Conservation (phyloP, 2,113 vertebrate species). For the Pheucticus melanocephalus region DNA sequence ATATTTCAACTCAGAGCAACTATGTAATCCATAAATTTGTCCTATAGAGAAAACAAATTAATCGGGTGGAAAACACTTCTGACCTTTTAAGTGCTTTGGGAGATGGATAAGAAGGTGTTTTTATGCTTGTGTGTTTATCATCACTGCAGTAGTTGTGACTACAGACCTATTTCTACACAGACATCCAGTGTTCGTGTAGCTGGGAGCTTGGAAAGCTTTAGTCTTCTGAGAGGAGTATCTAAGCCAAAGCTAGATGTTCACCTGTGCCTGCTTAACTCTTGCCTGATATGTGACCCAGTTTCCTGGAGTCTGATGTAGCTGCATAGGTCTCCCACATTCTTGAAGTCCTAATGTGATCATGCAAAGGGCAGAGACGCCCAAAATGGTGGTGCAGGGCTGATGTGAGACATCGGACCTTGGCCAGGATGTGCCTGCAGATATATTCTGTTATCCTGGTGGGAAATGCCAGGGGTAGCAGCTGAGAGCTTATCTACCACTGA, state of each 20-base stretch:
- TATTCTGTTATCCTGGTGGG: not conserved
- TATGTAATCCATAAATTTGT: not conserved
- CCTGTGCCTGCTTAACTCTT: not conserved
- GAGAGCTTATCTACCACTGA: not conserved
- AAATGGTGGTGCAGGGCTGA: not conserved
- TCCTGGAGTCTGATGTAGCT: not conserved
- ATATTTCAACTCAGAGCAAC: not conserved
- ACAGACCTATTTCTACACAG: not conserved
- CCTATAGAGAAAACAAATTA: not conserved
- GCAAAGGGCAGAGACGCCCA: not conserved
- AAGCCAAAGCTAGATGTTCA: not conserved
- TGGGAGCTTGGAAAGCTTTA: not conserved
- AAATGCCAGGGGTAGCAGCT: not conserved
- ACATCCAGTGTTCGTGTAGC: not conserved
- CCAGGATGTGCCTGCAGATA: not conserved
- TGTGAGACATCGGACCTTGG: accelerated
- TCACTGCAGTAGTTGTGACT: not conserved
- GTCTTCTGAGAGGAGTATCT: not conserved
- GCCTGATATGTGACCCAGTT: not conserved
- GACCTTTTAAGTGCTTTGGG: not conserved
- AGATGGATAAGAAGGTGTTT: not conserved
- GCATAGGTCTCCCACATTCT: not conserved
- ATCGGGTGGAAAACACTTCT: not conserved
- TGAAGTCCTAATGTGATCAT: not conserved
- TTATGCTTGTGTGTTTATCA: not conserved